Percentiles rank a stretch among this genome's conserved stretches.
phyloP scores from a whole-genome alignment of 1,140 invertebrate genomes.

The Drosophila ohnishii region DNA sequence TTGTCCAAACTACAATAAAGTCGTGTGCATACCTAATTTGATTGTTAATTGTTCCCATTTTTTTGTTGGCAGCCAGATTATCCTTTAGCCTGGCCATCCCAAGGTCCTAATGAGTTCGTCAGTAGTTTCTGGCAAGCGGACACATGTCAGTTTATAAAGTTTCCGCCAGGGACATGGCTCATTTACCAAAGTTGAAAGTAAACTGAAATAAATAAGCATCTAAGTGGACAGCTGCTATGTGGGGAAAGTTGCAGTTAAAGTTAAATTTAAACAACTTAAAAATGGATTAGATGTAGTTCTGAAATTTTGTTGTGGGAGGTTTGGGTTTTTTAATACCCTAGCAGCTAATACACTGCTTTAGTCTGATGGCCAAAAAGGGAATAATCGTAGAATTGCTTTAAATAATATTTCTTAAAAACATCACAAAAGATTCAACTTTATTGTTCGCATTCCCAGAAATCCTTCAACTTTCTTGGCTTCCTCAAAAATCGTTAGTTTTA shows the following conservation, averaged over 20 bases:
- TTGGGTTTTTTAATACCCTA: not conserved
- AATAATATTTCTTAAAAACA: not conserved
- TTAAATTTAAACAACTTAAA: not conserved
- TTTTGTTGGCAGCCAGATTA: conserved; percentile 21
- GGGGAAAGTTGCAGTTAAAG: not conserved
- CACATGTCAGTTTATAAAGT: conserved; percentile 26
- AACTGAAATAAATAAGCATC: conserved; percentile 9
- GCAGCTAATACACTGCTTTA: not conserved
- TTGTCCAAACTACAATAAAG: conserved; percentile 49
- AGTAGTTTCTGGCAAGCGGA: conserved; percentile 10
- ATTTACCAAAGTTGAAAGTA: conserved; percentile 6
- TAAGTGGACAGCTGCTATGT: conserved; percentile 3
- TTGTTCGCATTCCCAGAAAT: not conserved
- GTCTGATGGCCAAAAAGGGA: not conserved
- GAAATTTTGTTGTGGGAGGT: not conserved
- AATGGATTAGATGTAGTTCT: not conserved
- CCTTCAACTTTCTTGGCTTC: not conserved
- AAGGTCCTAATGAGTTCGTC: conserved; percentile 36
- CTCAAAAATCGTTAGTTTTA: not conserved
- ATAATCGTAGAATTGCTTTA: no score
- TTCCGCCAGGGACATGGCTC: not conserved
- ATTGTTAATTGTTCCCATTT: conserved; percentile 46
- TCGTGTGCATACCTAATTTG: conserved; percentile 45
- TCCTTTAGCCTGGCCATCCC: conserved; percentile 7
- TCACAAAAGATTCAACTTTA: not conserved